A percentile compares a stretch with the other conserved stretches of the same genome.
These are phyloP conservation scores for Falco naumanni DNA, from an alignment of 2,797 vertebrate genomes.

Conservation along the genomic window DNA sequence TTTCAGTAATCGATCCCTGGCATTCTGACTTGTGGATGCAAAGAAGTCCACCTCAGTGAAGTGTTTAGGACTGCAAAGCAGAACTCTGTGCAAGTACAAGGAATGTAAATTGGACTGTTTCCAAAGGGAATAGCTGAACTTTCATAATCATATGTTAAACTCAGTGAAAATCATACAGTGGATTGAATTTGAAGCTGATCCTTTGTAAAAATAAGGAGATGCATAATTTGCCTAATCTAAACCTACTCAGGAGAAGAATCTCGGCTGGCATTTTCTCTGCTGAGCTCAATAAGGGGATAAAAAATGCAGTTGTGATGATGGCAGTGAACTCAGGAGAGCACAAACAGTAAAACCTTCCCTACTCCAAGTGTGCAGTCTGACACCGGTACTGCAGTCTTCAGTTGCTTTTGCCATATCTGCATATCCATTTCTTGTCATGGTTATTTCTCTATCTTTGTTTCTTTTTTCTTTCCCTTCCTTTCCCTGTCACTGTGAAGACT, in stretches of 20 bases:
- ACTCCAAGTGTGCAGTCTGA: background rate
- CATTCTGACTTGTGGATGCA: background rate
- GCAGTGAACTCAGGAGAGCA: background rate
- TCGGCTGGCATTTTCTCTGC: background rate
- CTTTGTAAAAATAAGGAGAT: background rate
- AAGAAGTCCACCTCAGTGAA: slow-evolving; percentile 1
- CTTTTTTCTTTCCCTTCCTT: background rate
- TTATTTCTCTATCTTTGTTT: background rate
- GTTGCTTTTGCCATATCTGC: background rate
- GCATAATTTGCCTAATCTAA: background rate
- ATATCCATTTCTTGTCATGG: background rate
- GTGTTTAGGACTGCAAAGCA: background rate
- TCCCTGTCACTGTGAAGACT: background rate
- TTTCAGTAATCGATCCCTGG: slow-evolving; percentile 50
- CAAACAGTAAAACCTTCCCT: background rate
- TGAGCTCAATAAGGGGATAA: background rate
- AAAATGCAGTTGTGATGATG: background rate
- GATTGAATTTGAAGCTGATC: background rate
- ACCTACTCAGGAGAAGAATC: background rate
- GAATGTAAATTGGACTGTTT: background rate
- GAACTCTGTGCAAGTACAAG: background rate
- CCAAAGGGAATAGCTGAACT: background rate
- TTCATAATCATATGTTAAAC: background rate
- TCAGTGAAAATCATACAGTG: background rate
- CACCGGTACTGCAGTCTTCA: background rate